Evolutionary conservation across 2,113 vertebrate genomes (phyloP).

Genomic region (Brachyistius frenatus): DNA sequence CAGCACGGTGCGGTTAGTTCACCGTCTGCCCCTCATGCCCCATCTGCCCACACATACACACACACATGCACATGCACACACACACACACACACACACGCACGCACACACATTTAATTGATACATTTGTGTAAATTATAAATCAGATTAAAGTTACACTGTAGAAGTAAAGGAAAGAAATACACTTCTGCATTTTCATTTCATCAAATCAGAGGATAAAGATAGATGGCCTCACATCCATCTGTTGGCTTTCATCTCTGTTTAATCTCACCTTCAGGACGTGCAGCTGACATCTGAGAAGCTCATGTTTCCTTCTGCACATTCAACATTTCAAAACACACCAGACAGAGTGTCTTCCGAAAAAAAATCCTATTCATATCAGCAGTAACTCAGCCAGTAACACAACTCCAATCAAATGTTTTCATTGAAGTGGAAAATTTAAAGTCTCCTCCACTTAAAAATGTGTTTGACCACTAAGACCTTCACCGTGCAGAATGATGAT

Average conservation of each 20-base stretch:
- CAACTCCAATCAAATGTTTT: neutral
- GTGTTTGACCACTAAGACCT: too few relatives aligned
- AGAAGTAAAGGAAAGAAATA: neutral
- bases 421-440: too few relatives aligned
- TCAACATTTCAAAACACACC: slow-evolving; percentile 28
- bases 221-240: slow-evolving; percentile 20
- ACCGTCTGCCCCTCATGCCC: slow-evolving; percentile 77
- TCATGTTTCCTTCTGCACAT: slow-evolving; percentile 31
- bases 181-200: slow-evolving; percentile 26
- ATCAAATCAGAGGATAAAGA: slow-evolving; percentile 16
- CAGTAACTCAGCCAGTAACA: neutral
- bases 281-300: slow-evolving; percentile 22
- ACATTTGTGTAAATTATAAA: neutral
- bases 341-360: slow-evolving; percentile 16
- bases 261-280: neutral
- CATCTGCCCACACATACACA: slow-evolving; percentile 33
- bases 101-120: neutral
- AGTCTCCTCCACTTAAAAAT: too few relatives aligned
- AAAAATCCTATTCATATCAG: neutral
- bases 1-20: slow-evolving; percentile 88
- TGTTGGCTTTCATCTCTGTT: slow-evolving; percentile 24
- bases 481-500: too few relatives aligned
- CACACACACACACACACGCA: slow-evolving; percentile 23
- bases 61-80: slow-evolving; percentile 17
- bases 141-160: neutral